phyloP scores from a whole-genome alignment of 2,888 invertebrate species.

The Noctua fimbriata region DNA sequence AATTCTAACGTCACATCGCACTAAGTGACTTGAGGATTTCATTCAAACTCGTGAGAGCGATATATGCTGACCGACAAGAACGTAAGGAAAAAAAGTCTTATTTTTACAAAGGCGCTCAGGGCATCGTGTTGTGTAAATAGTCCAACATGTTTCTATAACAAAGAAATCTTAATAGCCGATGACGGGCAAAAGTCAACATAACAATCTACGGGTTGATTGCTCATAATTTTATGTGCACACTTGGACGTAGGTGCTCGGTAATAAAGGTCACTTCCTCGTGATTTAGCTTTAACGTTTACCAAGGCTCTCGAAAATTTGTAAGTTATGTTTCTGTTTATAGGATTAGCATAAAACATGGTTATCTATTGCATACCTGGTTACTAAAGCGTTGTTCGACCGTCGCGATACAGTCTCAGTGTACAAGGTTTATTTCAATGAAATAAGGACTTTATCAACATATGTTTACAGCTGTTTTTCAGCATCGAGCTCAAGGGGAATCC shows the following conservation, averaged over 20 bases:
- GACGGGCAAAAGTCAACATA: conserved; percentile 89
- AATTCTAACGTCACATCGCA: conserved; percentile 87
- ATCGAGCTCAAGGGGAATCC: conserved; percentile 76
- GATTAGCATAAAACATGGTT: conserved; percentile 88
- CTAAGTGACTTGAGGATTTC: conserved; percentile 88
- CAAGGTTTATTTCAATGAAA: conserved; percentile 71
- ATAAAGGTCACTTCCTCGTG: conserved; percentile 78
- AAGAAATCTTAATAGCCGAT: conserved; percentile 90
- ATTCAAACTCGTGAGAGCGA: conserved; percentile 88
- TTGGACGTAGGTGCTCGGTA: conserved; percentile 74
- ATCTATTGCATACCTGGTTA: conserved; percentile 88
- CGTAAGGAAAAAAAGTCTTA: conserved; percentile 83
- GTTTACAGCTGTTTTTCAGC: conserved; percentile 78
- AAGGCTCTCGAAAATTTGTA: conserved; percentile 87
- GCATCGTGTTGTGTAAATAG: conserved; percentile 90
- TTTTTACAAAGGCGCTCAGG: conserved; percentile 86
- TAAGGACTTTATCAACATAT: conserved; percentile 75
- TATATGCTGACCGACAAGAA: conserved; percentile 83
- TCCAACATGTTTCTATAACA: conserved; percentile 90
- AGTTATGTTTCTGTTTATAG: conserved; percentile 85
- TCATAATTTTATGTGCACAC: conserved; percentile 83
- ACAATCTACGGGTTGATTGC: conserved; percentile 89
- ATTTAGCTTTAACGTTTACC: conserved; percentile 72
- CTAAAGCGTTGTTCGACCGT: conserved; percentile 86
- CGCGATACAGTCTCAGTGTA: conserved; percentile 82